Percentiles rank a stretch among this genome's conserved stretches.
Conservation (phyloP, 2,888 invertebrate species). For the Phoronis australis region DNA sequence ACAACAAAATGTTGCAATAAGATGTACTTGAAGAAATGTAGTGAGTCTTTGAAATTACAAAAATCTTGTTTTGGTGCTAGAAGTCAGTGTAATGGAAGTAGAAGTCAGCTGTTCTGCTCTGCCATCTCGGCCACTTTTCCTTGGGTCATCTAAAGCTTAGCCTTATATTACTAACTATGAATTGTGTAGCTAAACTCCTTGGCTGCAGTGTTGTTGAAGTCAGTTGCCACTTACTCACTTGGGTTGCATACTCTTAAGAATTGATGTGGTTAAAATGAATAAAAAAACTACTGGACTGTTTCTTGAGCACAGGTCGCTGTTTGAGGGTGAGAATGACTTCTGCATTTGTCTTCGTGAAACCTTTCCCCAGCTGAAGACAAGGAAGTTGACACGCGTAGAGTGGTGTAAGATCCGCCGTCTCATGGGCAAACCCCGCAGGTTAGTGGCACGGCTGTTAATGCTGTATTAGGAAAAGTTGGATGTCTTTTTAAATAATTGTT, state of each 20-base stretch:
- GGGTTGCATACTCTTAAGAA: background rate
- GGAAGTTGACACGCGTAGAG: slow-evolving; percentile 78
- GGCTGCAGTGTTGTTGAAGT: background rate
- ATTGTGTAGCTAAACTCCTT: background rate
- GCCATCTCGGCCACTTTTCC: too few species aligned
- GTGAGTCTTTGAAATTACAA: too few species aligned
- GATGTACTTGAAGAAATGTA: too few species aligned
- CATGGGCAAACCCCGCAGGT: slow-evolving; percentile 96
- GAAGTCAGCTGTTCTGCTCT: too few species aligned
- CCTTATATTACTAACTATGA: too few species aligned
- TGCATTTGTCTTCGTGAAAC: slow-evolving; percentile 86
- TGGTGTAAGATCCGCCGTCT: slow-evolving; percentile 93
- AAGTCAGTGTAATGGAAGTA: too few species aligned
- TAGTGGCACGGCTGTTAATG: too few species aligned
- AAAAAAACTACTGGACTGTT: too few species aligned
- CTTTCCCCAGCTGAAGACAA: slow-evolving; percentile 84
- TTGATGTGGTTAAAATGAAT: background rate
- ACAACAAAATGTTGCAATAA: too few species aligned
- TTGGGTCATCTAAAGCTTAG: too few species aligned
- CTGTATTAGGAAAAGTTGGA: background rate
- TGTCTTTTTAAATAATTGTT: background rate
- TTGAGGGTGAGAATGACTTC: slow-evolving; percentile 95
- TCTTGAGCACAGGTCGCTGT: slow-evolving; percentile 69
- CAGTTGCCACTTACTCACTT: background rate
- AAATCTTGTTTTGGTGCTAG: too few species aligned